phyloP scores from a whole-genome alignment of 1,140 invertebrate species.

The Ephestia elutella region DNA sequence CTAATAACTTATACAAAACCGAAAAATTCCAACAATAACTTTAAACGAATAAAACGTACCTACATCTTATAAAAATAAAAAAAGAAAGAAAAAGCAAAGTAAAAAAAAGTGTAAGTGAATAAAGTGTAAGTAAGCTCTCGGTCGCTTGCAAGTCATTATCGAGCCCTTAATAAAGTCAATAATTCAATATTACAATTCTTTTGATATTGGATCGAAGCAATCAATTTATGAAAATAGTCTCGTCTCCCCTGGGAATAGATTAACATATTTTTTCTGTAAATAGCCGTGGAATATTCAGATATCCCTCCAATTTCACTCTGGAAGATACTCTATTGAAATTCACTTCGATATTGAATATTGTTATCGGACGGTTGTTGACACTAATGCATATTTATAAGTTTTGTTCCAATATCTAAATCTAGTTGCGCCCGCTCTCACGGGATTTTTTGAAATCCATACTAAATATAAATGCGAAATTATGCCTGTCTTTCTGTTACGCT shows the following conservation, averaged over 20 bases:
- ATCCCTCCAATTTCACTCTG: conserved; percentile 56
- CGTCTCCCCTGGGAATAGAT: conserved; percentile 51
- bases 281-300: conserved; percentile 63
- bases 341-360: conserved; percentile 65
- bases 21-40: too few species aligned
- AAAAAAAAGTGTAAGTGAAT: too few species aligned
- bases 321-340: conserved; percentile 61
- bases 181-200: conserved; percentile 45
- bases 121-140: too few species aligned
- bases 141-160: conserved; percentile 8
- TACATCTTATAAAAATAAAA: too few species aligned
- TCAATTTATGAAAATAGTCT: conserved; percentile 60
- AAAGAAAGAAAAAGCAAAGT: too few species aligned
- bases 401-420: conserved; percentile 27
- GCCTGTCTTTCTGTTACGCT: too few species aligned
- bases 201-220: conserved; percentile 55
- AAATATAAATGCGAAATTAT: too few species aligned
- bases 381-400: conserved; percentile 55
- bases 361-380: conserved; percentile 35
- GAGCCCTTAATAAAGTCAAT: conserved; percentile 33
- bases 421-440: too few species aligned
- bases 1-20: too few species aligned
- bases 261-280: conserved; percentile 63
- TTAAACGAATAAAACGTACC: too few species aligned
- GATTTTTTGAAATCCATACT: too few species aligned